phyloP scores from a whole-genome alignment of 2,797 vertebrate genomes.

The Malurus splendens region DNA sequence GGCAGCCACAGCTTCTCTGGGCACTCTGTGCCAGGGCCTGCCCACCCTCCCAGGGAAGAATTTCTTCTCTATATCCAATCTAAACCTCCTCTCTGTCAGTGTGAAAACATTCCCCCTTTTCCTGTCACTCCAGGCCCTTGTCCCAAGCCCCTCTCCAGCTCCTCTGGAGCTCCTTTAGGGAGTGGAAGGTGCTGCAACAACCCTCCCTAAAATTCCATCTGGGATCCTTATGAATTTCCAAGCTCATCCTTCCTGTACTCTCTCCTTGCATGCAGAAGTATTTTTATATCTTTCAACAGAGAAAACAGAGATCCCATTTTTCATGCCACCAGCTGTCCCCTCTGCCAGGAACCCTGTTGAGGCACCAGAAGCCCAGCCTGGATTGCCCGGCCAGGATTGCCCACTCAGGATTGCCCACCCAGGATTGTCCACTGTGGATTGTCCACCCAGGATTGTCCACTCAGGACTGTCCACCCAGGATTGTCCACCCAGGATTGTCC shows the following conservation, averaged over 20 bases:
- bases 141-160: neutral
- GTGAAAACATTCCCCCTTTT: neutral
- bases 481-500: too few species aligned
- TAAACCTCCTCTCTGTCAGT: neutral
- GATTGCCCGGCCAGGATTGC: neutral
- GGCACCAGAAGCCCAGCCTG: neutral
- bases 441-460: too few species aligned
- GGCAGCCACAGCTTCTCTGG: neutral
- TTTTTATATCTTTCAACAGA: neutral
- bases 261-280: neutral
- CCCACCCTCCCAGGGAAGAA: fast-evolving
- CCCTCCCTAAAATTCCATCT: neutral
- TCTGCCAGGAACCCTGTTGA: neutral
- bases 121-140: neutral
- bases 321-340: fast-evolving
- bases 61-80: neutral
- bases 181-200: neutral
- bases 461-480: too few species aligned
- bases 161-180: neutral
- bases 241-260: neutral
- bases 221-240: too few species aligned
- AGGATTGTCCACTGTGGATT: too few species aligned
- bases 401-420: too few species aligned
- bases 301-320: neutral
- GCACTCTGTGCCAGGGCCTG: neutral